Base-by-base conservation (phyloP, 2,888 invertebrate genomes). In the Pterobdella sp. region DNA sequence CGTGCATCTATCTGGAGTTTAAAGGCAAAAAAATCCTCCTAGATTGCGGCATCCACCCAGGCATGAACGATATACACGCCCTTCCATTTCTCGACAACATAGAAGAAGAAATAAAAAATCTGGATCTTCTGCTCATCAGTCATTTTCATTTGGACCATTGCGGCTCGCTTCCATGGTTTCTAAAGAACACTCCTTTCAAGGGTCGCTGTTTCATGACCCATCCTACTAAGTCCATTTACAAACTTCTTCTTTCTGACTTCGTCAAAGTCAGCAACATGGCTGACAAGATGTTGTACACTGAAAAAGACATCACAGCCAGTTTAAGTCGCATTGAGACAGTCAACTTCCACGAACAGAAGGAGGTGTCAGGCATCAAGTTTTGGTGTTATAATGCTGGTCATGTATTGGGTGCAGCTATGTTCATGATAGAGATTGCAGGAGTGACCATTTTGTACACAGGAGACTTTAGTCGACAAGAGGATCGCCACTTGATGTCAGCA, bases 141-240 rank as follows among this genome's bases (percentile, higher is more conserved):
- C 96, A 96, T 92, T 98, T 98, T 83, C 98, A 99, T 85, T 86
- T 98, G 82, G 98, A 98, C 83, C 98, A 98, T 85, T 93, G 94
- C 79, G 98, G 98, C 1, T 97, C 96, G 0, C 84, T 98, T 74
- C 98, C 98, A 0, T 98, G 96, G 94, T 95, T 98, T 83, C 86
- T 98, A 36, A 90, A 91, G 80, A 97, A 97, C 84, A 98, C 98
- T 0, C 93, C 92, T 72, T 97, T 98, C 84, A 94, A 93, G 66
- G 96, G 97, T 0, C 88, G 95, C 63, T 96, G 96, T 83, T 97
- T 96, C 82, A 98, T 98, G 98, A 98, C 98, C 0, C 98, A 99
- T 82, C 97, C 98, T 0, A 96, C 98, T 0, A 98, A 99, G 87
- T 97, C 97, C 35, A 98, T 99, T 80, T 99, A 97, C 84, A 87